Percentiles rank a stretch among this genome's conserved stretches.
phyloP scores from a whole-genome alignment of 2,113 vertebrate species.

The Indri indri region DNA sequence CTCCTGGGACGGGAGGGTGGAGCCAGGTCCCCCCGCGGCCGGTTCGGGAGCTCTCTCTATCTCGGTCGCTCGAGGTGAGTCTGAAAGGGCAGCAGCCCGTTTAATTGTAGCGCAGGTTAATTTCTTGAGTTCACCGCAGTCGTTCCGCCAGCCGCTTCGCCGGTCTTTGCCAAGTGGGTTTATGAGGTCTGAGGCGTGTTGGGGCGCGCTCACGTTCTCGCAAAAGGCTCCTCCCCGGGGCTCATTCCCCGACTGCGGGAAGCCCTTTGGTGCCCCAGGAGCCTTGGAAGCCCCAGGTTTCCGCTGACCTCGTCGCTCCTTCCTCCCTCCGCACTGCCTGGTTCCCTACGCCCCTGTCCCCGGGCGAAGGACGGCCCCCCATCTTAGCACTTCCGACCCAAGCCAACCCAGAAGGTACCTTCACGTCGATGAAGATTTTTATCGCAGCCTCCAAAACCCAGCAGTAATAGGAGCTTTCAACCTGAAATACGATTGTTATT shows the following conservation, averaged over 20 bases:
- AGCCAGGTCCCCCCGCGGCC: slow-evolving; percentile 74
- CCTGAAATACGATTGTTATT: slow-evolving; percentile 71
- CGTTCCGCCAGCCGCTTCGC: slow-evolving; percentile 64
- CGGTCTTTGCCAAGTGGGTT: slow-evolving; percentile 70
- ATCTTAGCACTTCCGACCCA: slow-evolving; percentile 37
- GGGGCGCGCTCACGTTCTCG: slow-evolving; percentile 69
- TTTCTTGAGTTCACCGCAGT: slow-evolving; percentile 67
- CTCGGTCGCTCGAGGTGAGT: slow-evolving; percentile 77
- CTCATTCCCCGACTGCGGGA: slow-evolving; percentile 67
- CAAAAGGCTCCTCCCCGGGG: slow-evolving; percentile 76
- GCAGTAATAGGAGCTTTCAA: slow-evolving; percentile 62
- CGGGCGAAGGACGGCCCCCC: slow-evolving; percentile 58
- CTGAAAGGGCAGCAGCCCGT: slow-evolving; percentile 66
- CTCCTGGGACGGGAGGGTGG: slow-evolving; percentile 80
- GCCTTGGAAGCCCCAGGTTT: slow-evolving; percentile 51
- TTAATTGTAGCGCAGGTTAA: slow-evolving; percentile 71
- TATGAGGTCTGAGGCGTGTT: slow-evolving; percentile 71
- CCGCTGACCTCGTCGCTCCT: slow-evolving; percentile 60
- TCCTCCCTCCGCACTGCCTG: not conserved
- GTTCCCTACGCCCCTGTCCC: not conserved
- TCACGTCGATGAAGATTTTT: slow-evolving; percentile 73
- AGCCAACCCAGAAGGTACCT: slow-evolving; percentile 55
- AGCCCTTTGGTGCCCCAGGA: slow-evolving; percentile 55
- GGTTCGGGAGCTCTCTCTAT: slow-evolving; percentile 63
- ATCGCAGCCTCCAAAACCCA: slow-evolving; percentile 38